phyloP scores from a whole-genome alignment of 1,140 invertebrate genomes.

The Nasonia vitripennis region DNA sequence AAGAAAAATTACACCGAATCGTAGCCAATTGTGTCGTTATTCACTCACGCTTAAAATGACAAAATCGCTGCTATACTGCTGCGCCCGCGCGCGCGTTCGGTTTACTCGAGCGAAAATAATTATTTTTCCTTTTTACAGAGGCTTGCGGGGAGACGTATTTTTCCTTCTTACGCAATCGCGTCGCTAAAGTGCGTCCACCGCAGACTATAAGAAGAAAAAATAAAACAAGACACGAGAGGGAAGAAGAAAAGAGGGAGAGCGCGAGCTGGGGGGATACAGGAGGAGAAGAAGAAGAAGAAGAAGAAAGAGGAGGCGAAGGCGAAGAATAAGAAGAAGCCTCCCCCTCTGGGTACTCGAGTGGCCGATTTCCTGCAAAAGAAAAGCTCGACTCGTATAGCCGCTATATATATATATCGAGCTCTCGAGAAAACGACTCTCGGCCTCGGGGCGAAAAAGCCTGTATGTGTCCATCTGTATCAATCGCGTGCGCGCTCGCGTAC shows the following conservation, averaged over 20 bases:
- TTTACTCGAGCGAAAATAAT: conserved; percentile 27
- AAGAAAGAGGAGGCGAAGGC: background rate
- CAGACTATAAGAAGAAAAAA: conserved; percentile 27
- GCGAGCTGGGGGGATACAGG: background rate
- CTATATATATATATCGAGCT: conserved; percentile 21
- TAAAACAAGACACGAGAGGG: background rate
- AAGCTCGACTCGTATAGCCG: conserved; percentile 15
- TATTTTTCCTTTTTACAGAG: conserved; percentile 22
- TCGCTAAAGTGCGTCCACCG: conserved; percentile 1
- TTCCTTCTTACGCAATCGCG: conserved; percentile 18
- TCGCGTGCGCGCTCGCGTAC: background rate
- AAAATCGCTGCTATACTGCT: background rate
- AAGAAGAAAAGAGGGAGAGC: background rate
- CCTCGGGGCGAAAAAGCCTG: conserved; percentile 13
- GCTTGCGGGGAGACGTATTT: conserved; percentile 9
- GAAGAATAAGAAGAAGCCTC: background rate
- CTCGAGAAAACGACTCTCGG: conserved; percentile 28
- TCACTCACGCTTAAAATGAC: background rate
- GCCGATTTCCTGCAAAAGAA: conserved; percentile 43
- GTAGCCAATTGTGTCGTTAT: background rate
- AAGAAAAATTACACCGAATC: background rate
- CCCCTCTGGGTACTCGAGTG: conserved; percentile 28
- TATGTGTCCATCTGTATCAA: background rate
- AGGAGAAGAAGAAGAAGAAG: background rate
- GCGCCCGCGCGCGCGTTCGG: background rate